Base-by-base conservation (phyloP, 1,140 invertebrate species). In the Phymastichus coffea region DNA sequence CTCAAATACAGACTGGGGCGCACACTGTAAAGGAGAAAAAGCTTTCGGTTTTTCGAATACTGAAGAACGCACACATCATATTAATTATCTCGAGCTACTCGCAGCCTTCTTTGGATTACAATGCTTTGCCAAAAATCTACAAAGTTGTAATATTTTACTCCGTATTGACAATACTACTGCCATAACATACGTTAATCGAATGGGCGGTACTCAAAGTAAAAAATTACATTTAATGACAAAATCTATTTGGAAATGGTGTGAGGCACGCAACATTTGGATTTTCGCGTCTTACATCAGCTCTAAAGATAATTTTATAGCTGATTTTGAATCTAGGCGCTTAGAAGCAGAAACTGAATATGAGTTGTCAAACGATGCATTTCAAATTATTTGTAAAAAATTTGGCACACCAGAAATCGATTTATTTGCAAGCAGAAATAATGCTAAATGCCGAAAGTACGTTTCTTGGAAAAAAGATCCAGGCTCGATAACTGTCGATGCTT, bases 11-110 rank as follows among this genome's bases (percentile, higher is more conserved):
- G 66, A 58, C 25, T 65, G 63, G 66, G 61, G 57, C 2, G 57
- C 63, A n/a, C 33, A 20, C 22, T 60, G 40, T 37, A 22, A 53
- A 3, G 15, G 28, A 6, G 43, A 63, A 40, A 43, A 10, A 28
- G 37, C 47, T 10, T 41, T 62, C 37, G 63, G 63, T 19, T 58
- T 60, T 41, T 66, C 59, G 53, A 43, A 33, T 19, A 10, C 10
- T 19, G n/a, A 53, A 25, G 64, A 64, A 33, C 7, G 41, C 26
- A 2, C 8, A n/a, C 28, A 47, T 37, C 59, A 63, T 40, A 64
- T 67, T 25, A 67, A 67, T 47, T 54, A 53, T 23, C 46, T 67
- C 25, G 63, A 64, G 51, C 25, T 67, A 6, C 28, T 41, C 14
- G 57, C 63, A 4, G 61, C 54, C 9, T 63, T 63, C 35, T 61